Conservation (phyloP, 2,113 vertebrate genomes). For the Vulpes lagopus region DNA sequence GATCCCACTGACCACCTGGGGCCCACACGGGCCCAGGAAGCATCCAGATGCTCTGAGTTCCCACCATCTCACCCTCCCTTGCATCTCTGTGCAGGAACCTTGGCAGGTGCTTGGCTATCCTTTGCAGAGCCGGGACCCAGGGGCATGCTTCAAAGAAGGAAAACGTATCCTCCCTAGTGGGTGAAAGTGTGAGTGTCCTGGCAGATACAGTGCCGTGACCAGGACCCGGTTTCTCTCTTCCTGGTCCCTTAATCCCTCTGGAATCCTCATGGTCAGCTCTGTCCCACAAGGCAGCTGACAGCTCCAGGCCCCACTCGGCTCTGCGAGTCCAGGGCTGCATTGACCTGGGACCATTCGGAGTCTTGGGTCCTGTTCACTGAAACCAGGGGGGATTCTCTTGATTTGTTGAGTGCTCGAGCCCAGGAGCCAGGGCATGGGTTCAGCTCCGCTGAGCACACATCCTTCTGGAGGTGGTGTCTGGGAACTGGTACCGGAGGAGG, state of each 20-base stretch:
- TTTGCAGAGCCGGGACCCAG: fast-evolving
- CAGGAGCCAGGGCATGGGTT: not conserved
- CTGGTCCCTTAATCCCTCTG: not conserved
- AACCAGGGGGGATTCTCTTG: not conserved
- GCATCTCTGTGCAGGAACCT: not conserved
- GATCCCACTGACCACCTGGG: not conserved
- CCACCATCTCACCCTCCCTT: not conserved
- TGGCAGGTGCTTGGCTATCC: not conserved
- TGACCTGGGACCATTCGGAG: not conserved
- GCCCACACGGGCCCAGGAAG: not conserved
- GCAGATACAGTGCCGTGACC: not conserved
- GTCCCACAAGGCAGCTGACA: fast-evolving
- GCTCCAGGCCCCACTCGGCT: not conserved
- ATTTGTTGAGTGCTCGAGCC: not conserved
- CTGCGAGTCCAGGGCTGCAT: not conserved
- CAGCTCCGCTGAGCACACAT: fast-evolving
- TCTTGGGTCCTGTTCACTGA: not conserved
- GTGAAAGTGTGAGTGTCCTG: not conserved
- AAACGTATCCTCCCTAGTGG: not conserved
- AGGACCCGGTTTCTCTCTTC: not conserved
- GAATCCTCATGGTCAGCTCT: not conserved
- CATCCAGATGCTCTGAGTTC: too few relatives aligned
- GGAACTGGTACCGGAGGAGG: not conserved
- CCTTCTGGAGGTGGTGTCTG: not conserved
- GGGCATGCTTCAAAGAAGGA: too few relatives aligned